These are phyloP conservation scores for Palaemon carinicauda DNA, from an alignment of 1,140 invertebrate genomes.

Conservation along the genomic window DNA sequence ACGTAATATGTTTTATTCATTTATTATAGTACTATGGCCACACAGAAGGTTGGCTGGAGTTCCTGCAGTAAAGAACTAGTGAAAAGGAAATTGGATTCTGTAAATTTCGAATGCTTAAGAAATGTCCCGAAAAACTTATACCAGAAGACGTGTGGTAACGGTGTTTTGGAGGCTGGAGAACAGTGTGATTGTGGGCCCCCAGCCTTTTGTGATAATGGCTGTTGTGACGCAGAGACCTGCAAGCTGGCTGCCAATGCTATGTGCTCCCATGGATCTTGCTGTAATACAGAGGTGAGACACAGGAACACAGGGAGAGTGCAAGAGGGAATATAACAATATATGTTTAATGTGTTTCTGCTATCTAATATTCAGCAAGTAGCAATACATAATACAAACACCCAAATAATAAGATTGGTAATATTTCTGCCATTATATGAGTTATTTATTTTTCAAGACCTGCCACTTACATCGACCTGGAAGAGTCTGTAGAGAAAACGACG, in stretches of 20 bases:
- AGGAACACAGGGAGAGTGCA: neutral
- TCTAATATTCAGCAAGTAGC: too few species aligned
- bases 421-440: neutral
- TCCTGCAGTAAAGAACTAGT: slow-evolving; percentile 87
- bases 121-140: slow-evolving; percentile 75
- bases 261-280: slow-evolving; percentile 82
- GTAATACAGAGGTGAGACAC: slow-evolving; percentile 33
- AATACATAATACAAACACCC: too few species aligned
- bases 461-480: slow-evolving; percentile 78
- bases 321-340: neutral
- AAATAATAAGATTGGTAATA: too few species aligned
- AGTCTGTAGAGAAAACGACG: slow-evolving; percentile 79
- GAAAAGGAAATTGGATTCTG: slow-evolving; percentile 86
- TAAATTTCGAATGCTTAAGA: slow-evolving; percentile 95
- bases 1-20: too few species aligned
- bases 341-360: neutral
- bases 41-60: slow-evolving; percentile 77
- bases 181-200: slow-evolving; percentile 89
- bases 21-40: slow-evolving; percentile 75
- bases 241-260: slow-evolving; percentile 84
- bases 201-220: slow-evolving; percentile 81
- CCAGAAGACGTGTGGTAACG: slow-evolving; percentile 92
- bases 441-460: slow-evolving; percentile 71
- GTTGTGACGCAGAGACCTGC: slow-evolving; percentile 88
- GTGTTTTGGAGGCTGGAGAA: slow-evolving; percentile 92